These are phyloP conservation scores for Ctenopoma multispine DNA, from an alignment of 2,797 vertebrate genomes.

Conservation along the genomic window DNA sequence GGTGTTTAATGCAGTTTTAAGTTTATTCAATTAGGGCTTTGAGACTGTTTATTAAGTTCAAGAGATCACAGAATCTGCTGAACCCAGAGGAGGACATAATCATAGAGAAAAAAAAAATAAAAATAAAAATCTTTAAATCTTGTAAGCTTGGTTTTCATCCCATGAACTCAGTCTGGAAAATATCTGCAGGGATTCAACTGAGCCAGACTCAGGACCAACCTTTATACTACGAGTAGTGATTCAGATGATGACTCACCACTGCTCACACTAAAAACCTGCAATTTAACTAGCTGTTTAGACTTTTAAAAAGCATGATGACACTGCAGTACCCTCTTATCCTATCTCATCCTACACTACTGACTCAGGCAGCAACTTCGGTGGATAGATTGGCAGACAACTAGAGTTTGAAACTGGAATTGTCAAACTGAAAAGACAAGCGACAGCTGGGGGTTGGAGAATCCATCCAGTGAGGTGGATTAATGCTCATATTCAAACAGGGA, in stretches of 20 bases:
- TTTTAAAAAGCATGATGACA: background rate
- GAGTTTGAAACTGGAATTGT: slow-evolving; percentile 14
- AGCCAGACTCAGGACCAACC: slow-evolving; percentile 27
- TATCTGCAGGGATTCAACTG: slow-evolving; percentile 25
- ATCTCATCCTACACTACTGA: slow-evolving; percentile 31
- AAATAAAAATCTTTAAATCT: slow-evolving; percentile 38
- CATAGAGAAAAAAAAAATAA: slow-evolving; percentile 20
- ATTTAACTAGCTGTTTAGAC: slow-evolving; percentile 18
- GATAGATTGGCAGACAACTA: slow-evolving; percentile 11
- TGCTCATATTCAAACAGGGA: slow-evolving; percentile 38
- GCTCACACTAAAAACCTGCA: slow-evolving; percentile 21
- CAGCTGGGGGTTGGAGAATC: slow-evolving; percentile 22
- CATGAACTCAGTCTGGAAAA: slow-evolving; percentile 43
- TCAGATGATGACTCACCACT: slow-evolving; percentile 45
- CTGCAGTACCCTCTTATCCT: background rate
- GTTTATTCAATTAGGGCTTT: slow-evolving; percentile 49
- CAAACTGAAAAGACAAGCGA: slow-evolving; percentile 29
- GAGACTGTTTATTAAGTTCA: slow-evolving; percentile 38
- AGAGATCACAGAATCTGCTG: slow-evolving; percentile 44
- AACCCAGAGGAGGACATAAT: slow-evolving; percentile 47
- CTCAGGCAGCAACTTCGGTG: slow-evolving; percentile 10
- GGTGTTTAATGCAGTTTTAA: slow-evolving; percentile 41
- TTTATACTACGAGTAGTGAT: slow-evolving; percentile 23
- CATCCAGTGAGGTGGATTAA: slow-evolving; percentile 48
- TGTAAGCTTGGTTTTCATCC: slow-evolving; percentile 39